Percentiles rank a stretch among this genome's conserved stretches.
Conservation (phyloP, 23 tunicate genomes). For the Phallusia fumigata region DNA sequence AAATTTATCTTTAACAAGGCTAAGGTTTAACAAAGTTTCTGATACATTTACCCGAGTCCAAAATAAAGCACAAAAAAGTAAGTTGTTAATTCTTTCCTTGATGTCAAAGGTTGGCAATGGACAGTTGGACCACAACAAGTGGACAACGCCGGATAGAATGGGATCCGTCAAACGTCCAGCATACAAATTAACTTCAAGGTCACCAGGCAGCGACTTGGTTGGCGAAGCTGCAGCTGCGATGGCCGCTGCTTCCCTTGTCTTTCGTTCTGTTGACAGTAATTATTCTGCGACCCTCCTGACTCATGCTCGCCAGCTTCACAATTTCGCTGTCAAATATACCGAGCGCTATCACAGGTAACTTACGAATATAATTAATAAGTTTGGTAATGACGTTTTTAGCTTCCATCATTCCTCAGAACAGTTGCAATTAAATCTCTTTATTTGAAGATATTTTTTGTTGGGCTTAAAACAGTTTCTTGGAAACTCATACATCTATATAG, state of each 20-base stretch:
- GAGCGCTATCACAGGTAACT: slow-evolving; percentile 83
- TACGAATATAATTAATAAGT: not conserved
- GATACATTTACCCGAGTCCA: no score
- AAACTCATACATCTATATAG: no score
- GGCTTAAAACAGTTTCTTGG: no score
- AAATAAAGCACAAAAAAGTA: no score
- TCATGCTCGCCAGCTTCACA: slow-evolving; percentile 79
- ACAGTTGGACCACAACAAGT: slow-evolving; percentile 62
- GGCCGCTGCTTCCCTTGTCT: slow-evolving; percentile 89
- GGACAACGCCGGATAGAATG: slow-evolving; percentile 90
- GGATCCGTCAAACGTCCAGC: slow-evolving; percentile 55
- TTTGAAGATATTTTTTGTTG: no score
- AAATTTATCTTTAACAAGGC: no score
- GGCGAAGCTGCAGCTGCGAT: slow-evolving; percentile 97
- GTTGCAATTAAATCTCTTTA: no score
- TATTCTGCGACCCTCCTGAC: slow-evolving; percentile 50
- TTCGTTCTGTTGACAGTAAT: slow-evolving; percentile 43
- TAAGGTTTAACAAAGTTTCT: no score
- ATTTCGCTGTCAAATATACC: slow-evolving; percentile 75
- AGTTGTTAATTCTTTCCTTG: not conserved
- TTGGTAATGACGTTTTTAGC: not conserved
- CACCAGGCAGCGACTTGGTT: slow-evolving; percentile 85
- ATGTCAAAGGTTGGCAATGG: slow-evolving; percentile 90
- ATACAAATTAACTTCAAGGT: slow-evolving; percentile 41
- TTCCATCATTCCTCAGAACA: no score